A percentile compares a stretch with the other conserved stretches of the same genome.
Conservation (phyloP, 2,113 vertebrate genomes). For the Glaucidium brasilianum region DNA sequence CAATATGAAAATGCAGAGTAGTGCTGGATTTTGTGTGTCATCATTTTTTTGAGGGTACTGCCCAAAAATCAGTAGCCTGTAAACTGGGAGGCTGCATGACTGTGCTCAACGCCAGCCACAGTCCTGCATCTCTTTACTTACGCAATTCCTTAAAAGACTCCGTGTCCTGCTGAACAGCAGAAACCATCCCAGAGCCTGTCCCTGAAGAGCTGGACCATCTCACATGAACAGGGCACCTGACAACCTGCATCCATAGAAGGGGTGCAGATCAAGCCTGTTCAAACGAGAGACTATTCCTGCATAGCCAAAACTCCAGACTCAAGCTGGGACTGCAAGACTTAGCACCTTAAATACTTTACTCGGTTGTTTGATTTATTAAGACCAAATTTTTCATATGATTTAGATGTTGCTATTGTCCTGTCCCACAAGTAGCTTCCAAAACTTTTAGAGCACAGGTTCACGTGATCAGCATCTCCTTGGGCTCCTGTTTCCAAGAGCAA, state of each 20-base stretch:
- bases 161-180: accelerated
- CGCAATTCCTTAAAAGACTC: background rate
- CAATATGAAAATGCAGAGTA: background rate
- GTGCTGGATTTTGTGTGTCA: background rate
- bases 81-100: background rate
- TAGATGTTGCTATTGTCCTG: background rate
- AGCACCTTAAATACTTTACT: background rate
- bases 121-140: background rate
- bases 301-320: background rate
- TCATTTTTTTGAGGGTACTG: background rate
- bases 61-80: background rate
- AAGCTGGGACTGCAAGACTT: background rate
- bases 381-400: background rate
- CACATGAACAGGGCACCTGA: background rate
- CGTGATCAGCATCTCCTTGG: background rate
- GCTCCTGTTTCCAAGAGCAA: background rate
- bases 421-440: background rate
- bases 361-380: background rate
- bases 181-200: background rate
- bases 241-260: background rate
- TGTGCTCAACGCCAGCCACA: background rate
- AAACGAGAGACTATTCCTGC: background rate
- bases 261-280: background rate
- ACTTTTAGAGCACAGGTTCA: background rate
- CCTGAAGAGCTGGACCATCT: background rate